Base-by-base conservation (phyloP, 2,888 invertebrate species). In the Nipponacmea schrenckii region DNA sequence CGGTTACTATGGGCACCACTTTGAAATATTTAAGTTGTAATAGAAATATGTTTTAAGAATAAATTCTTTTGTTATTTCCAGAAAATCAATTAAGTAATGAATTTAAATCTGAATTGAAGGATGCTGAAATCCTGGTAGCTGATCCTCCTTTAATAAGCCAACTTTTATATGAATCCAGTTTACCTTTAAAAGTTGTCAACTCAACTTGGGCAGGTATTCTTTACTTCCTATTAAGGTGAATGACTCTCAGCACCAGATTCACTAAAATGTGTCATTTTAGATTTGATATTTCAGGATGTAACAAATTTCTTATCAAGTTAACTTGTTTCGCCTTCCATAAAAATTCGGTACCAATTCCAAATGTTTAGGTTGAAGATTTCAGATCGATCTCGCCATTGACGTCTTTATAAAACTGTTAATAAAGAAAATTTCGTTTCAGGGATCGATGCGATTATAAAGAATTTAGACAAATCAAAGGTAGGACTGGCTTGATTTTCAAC, bases 191-290 rank as follows among this genome's bases (percentile, higher is more conserved):
- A 68, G 80, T 81, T 80, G 79, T 81, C 26, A 79, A 80, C 14
- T 78, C 79, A 31, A 83, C 81, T 10, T 83, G 82, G 81, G 83
- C 83, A 77, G 83, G 83, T 83, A 71, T 63, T 66, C 27, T 39
- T 39, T 8, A 39, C 8, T 39, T 7, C 31, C 3, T 5, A 31
- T 31, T 5, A 31, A 5, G 5, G 3, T 31, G 31, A 31, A 31
- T 31, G 31, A 31, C 31, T 31, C 5, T n/a, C n/a, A n/a, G n/a
- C n/a, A n/a, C n/a, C n/a, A n/a, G n/a, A n/a, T n/a, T n/a, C n/a
- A n/a, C n/a, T n/a, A n/a, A n/a, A n/a, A n/a, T n/a, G n/a, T n/a
- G n/a, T n/a, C n/a, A n/a, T n/a, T n/a, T n/a, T n/a, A n/a, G n/a
- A n/a, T n/a, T n/a, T n/a, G n/a, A n/a, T n/a, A n/a, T n/a, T n/a